Evolutionary conservation across 2,888 invertebrate genomes (phyloP), one percentile per base, ranked within the genome.

Genomic region (Phytoseiulus persimilis): DNA sequence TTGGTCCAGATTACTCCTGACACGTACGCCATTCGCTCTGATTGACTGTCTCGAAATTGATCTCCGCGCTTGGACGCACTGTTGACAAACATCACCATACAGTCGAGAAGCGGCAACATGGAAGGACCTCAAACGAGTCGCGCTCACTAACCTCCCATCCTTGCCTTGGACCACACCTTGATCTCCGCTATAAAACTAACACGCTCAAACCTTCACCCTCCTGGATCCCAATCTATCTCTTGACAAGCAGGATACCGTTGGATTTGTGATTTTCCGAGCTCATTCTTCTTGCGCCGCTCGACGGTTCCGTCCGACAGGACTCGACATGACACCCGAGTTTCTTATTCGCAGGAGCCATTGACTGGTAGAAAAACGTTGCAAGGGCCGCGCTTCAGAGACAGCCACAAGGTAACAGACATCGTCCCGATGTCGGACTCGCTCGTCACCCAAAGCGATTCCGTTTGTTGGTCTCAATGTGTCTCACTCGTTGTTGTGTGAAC

Each of bases 261-360:
- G n/a, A n/a, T n/a, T n/a, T n/a, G n/a, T n/a, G n/a, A n/a, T n/a
- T n/a, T n/a, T n/a, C n/a, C n/a, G n/a, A n/a, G n/a, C n/a, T n/a
- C n/a, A n/a, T n/a, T n/a, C n/a, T n/a, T n/a, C n/a, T n/a, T n/a
- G n/a, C n/a, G n/a, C n/a, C n/a, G n/a, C n/a, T n/a, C n/a, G n/a
- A n/a, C n/a, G 39, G 9, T 39, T 39, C 9, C 39, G 9, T 9
- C 39, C 65, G 18, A 28, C 65, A 65, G 65, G 18, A 65, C 28
- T 65, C 65, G 65, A 23, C 9, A 11, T 65, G 65, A 65, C 65
- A 2, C 65, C 28, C 28, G 65, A 65, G 65, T 32, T 87, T n/a
- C n/a, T 87, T 23, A 18, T 87, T 87, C 87, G 45, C 87, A 87
- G 87, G 87, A 87, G 31, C 87, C 87, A 32, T 45, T 87, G 32